These are phyloP conservation scores for Tetrao urogallus DNA, from an alignment of 2,113 vertebrate genomes.

Conservation along the genomic window DNA sequence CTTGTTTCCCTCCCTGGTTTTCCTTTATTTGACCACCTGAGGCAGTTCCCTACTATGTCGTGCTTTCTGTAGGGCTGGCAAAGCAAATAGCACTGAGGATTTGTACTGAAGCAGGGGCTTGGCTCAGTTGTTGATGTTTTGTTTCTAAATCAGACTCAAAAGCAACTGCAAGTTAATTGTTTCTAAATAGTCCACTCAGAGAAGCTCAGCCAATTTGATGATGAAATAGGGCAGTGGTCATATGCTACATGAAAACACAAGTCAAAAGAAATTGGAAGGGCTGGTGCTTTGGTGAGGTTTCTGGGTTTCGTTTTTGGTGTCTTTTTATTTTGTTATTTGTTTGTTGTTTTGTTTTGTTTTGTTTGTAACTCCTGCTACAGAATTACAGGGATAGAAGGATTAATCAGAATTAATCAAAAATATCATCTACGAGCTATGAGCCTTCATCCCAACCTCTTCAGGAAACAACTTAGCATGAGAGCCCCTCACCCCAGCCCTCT, in stretches of 20 bases:
- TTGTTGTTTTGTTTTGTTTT: not conserved
- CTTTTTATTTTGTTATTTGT: no score
- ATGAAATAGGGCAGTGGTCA: not conserved
- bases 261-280: not conserved
- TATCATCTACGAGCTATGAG: rapidly evolving
- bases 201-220: not conserved
- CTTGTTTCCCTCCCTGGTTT: not conserved
- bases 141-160: not conserved
- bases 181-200: constrained; percentile 3
- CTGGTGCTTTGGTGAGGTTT: not conserved
- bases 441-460: not conserved
- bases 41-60: not conserved
- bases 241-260: rapidly evolving
- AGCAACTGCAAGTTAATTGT: not conserved
- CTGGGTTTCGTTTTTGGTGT: not conserved
- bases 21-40: not conserved
- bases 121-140: not conserved
- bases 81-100: not conserved
- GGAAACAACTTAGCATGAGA: not conserved
- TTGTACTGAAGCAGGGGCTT: not conserved
- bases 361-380: not conserved
- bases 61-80: not conserved
- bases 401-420: not conserved
- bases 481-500: not conserved
- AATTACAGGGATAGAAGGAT: not conserved